phyloP scores from a whole-genome alignment of 2,797 vertebrate genomes.

The Tapirus indicus region DNA sequence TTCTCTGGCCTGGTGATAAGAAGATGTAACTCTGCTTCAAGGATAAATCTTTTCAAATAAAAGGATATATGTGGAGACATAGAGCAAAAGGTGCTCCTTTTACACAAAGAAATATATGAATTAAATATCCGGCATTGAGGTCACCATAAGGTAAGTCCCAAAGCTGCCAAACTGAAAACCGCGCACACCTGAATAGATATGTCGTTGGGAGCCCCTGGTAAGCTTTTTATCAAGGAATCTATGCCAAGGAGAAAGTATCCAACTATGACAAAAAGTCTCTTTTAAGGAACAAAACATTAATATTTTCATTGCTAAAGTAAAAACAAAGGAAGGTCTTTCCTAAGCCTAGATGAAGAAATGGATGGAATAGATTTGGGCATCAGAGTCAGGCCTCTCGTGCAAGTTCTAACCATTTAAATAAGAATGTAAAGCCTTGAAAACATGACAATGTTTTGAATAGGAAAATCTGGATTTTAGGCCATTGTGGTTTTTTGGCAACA shows the following conservation, averaged over 20 bases:
- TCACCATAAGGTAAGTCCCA: not conserved
- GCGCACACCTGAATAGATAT: not conserved
- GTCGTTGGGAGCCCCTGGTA: not conserved
- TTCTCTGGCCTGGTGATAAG: not conserved
- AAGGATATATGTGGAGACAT: not conserved
- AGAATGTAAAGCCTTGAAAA: slow-evolving; percentile 53
- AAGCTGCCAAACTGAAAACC: slow-evolving; percentile 10
- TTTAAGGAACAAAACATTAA: slow-evolving; percentile 37
- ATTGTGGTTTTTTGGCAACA: not conserved
- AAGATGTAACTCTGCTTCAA: slow-evolving; percentile 48
- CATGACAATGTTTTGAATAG: not conserved
- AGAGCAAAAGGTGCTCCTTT: not conserved
- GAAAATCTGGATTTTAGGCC: slow-evolving; percentile 2
- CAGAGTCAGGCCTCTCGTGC: not conserved
- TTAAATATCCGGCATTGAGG: not conserved
- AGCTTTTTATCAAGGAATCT: slow-evolving; percentile 3
- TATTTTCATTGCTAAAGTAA: slow-evolving; percentile 30
- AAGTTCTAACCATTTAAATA: slow-evolving; percentile 14
- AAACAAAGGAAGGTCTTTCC: not conserved
- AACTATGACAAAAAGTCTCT: not conserved
- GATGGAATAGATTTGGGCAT: not conserved
- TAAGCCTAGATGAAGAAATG: slow-evolving; percentile 36
- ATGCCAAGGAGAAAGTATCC: not conserved
- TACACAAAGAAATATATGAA: not conserved
- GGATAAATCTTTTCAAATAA: not conserved